These are phyloP conservation scores for Doryteuthis pealeii DNA, from an alignment of 1,140 invertebrate genomes.

Conservation along the genomic window DNA sequence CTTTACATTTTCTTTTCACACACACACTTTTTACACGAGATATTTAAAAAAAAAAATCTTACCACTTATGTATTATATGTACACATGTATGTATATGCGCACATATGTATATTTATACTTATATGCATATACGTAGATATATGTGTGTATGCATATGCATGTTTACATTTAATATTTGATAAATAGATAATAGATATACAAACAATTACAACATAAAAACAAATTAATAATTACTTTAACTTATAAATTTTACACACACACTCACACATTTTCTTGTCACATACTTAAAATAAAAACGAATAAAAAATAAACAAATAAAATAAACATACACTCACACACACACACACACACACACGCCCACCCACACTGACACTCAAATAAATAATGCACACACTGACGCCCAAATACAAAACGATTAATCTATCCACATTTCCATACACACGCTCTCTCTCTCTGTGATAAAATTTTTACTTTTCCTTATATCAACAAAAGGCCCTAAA, in stretches of 20 bases:
- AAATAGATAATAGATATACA: too few species aligned
- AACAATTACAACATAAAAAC: too few species aligned
- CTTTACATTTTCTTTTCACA: neutral
- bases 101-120: conserved; percentile 12
- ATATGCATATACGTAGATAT: conserved; percentile 1
- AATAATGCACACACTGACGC: too few species aligned
- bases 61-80: conserved; percentile 11
- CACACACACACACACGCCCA: too few species aligned
- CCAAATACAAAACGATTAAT: too few species aligned
- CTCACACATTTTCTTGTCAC: neutral
- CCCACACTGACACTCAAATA: too few species aligned
- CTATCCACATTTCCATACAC: too few species aligned
- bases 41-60: neutral
- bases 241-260: neutral
- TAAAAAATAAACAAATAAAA: neutral
- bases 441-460: too few species aligned
- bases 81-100: neutral
- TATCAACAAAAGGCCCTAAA: too few species aligned
- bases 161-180: neutral
- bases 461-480: too few species aligned
- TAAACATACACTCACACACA: too few species aligned
- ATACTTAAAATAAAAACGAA: neutral
- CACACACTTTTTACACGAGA: neutral
- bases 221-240: neutral
- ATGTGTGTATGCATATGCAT: neutral